Base-by-base conservation (phyloP, 2,797 vertebrate genomes). In the Diglossa cyanea region DNA sequence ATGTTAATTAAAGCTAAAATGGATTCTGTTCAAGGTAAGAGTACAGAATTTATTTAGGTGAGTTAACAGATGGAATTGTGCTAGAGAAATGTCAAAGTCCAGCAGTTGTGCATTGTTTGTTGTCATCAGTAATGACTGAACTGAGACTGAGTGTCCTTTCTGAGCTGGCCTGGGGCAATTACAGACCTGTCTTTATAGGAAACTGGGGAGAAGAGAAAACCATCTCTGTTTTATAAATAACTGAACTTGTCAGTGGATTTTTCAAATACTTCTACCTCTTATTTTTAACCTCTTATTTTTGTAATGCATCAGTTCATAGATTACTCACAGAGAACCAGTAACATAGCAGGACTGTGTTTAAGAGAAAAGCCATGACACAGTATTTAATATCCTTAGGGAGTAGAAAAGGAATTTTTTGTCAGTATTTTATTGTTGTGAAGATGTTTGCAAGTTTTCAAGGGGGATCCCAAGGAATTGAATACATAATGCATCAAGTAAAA, bases 1-100 rank as follows among this genome's bases (percentile, higher is more conserved):
- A 99, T 99, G 91, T 97, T 99, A 87, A 99, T 99, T 96, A 99
- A 99, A 97, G 99, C 99, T 88, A 99, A 99, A 97, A 98, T 99
- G 95, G 99, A 99, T 97, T 97, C 98, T 28, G 97, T 98, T 97
- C 99, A 99, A 98, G 98, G 99, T 95, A 98, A 99, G 96, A 97
- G 44, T 54, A 78, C 30, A 81, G 45, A 81, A 60, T 71, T 53
- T 87, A 86, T 70, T 37, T 58, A 53, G 53, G 54, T 71, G 78
- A 86, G 42, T 77, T 88, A 86, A 58, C 44, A 79, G 78, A 57
- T 82, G 30, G 65, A 42, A 25, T 12, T 73, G 18, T 72, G 39
- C 47, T 83, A 75, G 61, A 91, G 57, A 61, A 50, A 40, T 90
- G 86, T 45, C 35, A 11, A 44, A 87, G 40, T 91, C 25, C 50